Evolutionary conservation across 2,888 invertebrate species (phyloP), one percentile per base, ranked within the genome.

Genomic region (Drosophila subquinaria): DNA sequence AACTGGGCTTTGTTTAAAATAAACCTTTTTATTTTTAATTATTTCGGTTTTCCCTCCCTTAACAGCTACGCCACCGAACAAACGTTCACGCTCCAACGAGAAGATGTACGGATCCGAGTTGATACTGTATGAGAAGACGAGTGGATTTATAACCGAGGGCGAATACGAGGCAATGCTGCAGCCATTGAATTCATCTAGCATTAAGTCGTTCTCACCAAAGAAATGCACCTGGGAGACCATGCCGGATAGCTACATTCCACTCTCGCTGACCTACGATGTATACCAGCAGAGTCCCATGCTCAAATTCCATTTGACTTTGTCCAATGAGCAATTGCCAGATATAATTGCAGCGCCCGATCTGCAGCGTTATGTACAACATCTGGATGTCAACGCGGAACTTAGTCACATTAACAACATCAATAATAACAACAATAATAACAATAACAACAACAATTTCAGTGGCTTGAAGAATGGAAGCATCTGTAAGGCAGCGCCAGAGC

Each of bases 131-230:
- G 98, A 98, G 92, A 97, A 97, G 91, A 96, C 97, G 88, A 97
- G 96, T 90, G 95, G 97, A 15, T 98, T 98, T 91, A 94, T 97
- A 62, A 96, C 96, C 0, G 97, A 97, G 81, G 98, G 98, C 4
- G 97, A 98, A 91, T 98, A 98, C 92, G 98, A 98, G 91, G 94
- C 98, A 66, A 95, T 96, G 56, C 93, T 98, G 73, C 96, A 97
- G 88, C 97, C 97, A 85, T 94, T 96, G 42, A 88, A 89, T 61
- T 93, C 94, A 71, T 90, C 91, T 60, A 94, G 94, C 90, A 93
- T 93, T 38, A 92, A 92, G 73, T 90, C 91, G 42, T 92, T 92
- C 78, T 94, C 95, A 1, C 96, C 96, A 11, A 95, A 95, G 90
- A 96, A 96, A 89, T 95, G 96, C n/a, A 96, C 92, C 91, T 95